Evolutionary conservation across 2,888 invertebrate species (phyloP), one percentile per base, ranked within the genome.

Genomic region (Eupithecia subfuscata): DNA sequence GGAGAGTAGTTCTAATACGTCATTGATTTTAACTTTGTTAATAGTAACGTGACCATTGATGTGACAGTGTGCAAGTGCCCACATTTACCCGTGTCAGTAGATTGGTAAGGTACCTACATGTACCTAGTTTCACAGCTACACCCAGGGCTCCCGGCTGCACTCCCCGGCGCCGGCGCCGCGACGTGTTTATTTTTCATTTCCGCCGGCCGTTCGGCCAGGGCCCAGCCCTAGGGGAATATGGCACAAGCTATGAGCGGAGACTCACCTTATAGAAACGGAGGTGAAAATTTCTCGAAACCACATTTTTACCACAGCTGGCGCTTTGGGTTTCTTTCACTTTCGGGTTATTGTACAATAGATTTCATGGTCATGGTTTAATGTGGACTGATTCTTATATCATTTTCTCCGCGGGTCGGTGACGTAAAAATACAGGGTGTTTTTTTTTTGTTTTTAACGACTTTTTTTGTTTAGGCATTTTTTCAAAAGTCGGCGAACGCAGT

Each of bases 151-250:
- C 87, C 85, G 89, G 89, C 89, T 90, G 89, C 90, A 90, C 90
- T 89, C 89, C 89, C 89, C 89, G 87, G 89, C 89, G 88, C 88
- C 92, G 92, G 90, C 91, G 91, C 90, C 91, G 87, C 88, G 87
- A 89, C 89, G 88, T 94, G 94, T 95, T 95, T 95, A 95, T 95
- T 94, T 95, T 95, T 95, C 93, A 95, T 95, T 95, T 95, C 94
- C 94, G 92, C 90, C n/a, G n/a, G n/a, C 84, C 85, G 85, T 86
- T 85, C 88, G 65, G 37, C 18, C 65, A 18, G 30, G 86, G 87
- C 87, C 89, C 84, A 84, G 82, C 89, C 89, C 88, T 83, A 79
- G 84, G 87, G 84, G 79, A 80, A 79, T 81, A 83, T 63, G 30
- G 16, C 12, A 6, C 30, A 30, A 63, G 63, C 30, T 63, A 63